These are phyloP conservation scores for Dermatemys mawii DNA, from an alignment of 2,113 vertebrate species.

Conservation along the genomic window DNA sequence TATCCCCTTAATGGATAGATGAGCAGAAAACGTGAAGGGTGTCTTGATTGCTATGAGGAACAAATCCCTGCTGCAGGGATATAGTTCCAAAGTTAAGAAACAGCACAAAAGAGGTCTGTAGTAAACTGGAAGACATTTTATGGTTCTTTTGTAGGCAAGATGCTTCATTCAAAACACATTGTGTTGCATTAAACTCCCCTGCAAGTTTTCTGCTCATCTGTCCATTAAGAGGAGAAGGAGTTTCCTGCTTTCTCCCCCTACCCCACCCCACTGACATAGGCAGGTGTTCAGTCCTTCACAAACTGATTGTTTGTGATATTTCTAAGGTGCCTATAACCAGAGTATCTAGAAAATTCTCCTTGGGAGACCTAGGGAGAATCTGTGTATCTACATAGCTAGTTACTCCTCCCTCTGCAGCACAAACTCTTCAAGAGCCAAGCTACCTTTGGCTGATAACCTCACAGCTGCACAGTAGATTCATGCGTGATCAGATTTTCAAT, in stretches of 20 bases:
- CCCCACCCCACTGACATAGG: fast-evolving
- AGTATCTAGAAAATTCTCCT: not conserved
- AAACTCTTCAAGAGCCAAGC: not conserved
- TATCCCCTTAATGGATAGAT: not conserved
- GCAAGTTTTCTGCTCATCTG: not conserved
- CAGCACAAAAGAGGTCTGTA: too few relatives aligned
- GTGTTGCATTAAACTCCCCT: too few relatives aligned
- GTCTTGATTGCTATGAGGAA: not conserved
- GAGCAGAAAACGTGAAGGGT: not conserved
- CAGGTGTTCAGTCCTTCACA: not conserved
- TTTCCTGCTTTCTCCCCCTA: fast-evolving
- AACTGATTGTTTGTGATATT: not conserved
- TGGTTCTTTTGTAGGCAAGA: too few relatives aligned
- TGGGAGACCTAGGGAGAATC: not conserved
- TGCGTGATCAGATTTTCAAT: not conserved
- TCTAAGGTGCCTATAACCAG: not conserved
- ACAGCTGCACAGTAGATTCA: not conserved
- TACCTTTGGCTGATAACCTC: not conserved
- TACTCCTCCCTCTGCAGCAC: not conserved
- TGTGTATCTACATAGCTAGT: not conserved
- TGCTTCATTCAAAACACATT: too few relatives aligned
- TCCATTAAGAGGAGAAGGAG: not conserved
- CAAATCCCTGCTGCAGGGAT: not conserved
- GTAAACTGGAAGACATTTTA: too few relatives aligned
- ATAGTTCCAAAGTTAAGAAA: not conserved